Base-by-base conservation (phyloP, 2,888 invertebrate species). In the Tetragonisca angustula region DNA sequence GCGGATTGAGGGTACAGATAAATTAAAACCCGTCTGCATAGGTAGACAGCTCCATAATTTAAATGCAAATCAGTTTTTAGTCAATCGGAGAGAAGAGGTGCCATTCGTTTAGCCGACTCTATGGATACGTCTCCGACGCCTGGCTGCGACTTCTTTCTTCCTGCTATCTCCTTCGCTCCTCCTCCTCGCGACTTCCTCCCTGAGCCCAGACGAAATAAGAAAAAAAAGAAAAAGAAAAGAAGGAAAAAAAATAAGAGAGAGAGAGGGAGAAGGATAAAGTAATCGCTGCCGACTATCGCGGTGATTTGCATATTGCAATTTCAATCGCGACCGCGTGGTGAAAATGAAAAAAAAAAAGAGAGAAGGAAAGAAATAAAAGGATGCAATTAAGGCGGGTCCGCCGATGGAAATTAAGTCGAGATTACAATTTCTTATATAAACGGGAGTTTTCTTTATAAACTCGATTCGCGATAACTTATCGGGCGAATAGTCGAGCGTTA, bases 11-110 rank as follows among this genome's bases (percentile, higher is more conserved):
- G 78, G 78, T 84, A 70, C 83, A 81, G 89, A 90, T 89, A 88
- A 89, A 89, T 89, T 88, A 89, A 89, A 89, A 81, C 71, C 83
- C 78, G 87, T 68, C 83, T 81, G 85, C 81, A 83, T 85, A 87
- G 88, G 83, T 85, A 84, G 87, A 81, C 82, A 81, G 59, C 78
- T 69, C 82, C 77, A 89, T 89, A 90, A 89, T 89, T 89, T 90
- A 89, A 90, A 89, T 89, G 90, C 85, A 89, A 89, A 89, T 89
- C 89, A 85, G 87, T 88, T 90, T 90, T 85, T 84, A 87, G 88
- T 88, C 87, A 90, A 89, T 89, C 90, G 87, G 62, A 61, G 64
- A 56, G 76, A 74, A 56, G 76, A 74, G 84, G 81, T 81, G 76
- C 70, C 80, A 79, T 87, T 85, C 85, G 88, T 79, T 87, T 87